Percentiles rank a stretch among this genome's conserved stretches.
These are phyloP conservation scores for Tenthredo scrophulariae DNA, from an alignment of 2,888 invertebrate genomes.

Conservation along the genomic window DNA sequence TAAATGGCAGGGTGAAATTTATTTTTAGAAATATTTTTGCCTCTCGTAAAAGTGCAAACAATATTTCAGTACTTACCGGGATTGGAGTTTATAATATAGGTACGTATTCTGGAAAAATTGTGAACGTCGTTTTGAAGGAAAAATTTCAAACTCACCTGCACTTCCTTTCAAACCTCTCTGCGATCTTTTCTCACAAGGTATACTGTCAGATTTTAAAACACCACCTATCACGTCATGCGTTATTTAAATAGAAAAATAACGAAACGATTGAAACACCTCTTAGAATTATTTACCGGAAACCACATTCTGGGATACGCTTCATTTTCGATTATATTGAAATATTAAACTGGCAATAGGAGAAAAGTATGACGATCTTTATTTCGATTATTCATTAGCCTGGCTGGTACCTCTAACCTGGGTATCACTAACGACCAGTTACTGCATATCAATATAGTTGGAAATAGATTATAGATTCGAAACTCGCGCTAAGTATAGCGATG, in stretches of 20 bases:
- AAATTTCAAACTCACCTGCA: neutral
- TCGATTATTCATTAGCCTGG: neutral
- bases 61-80: constrained; percentile 13
- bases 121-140: neutral
- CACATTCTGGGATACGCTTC: neutral
- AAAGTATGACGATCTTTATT: neutral
- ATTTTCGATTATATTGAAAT: neutral
- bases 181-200: constrained; percentile 3
- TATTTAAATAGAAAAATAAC: neutral
- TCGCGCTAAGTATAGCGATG: neutral
- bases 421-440: neutral
- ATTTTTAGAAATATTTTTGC: neutral
- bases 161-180: neutral
- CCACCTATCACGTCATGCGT: neutral
- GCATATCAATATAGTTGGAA: too few relatives aligned
- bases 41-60: neutral
- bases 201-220: neutral
- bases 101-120: neutral
- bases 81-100: neutral
- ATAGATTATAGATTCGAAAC: neutral
- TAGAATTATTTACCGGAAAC: neutral
- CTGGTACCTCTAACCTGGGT: neutral
- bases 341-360: neutral
- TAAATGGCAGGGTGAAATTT: neutral
- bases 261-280: neutral